Evolutionary conservation across 1,140 invertebrate genomes (phyloP), one percentile per base, ranked within the genome.

Genomic region (Scaptomyza hsui): DNA sequence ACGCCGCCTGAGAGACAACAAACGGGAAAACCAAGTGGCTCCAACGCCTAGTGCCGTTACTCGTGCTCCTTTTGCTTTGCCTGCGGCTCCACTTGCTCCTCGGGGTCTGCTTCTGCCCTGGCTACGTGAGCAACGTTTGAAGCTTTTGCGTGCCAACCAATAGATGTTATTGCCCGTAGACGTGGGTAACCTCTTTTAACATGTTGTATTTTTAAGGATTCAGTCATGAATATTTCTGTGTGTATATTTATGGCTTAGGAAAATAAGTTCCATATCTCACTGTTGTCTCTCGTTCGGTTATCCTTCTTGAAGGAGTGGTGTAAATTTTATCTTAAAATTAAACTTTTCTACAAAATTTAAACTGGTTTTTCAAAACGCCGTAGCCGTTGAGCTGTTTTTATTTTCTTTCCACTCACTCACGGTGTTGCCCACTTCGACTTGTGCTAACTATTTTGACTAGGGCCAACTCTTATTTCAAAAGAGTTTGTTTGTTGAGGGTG

Each of bases 121-220:
- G 82, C 47, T 88, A 3, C 63, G 83, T 0, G 65, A 88, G 26
- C 74, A 44, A 0, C 78, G 82, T 7, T 32, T 88, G 18, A 68
- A 15, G 42, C 82, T 72, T 3, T 15, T 78, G 41, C 55, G 41
- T 3, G 45, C 39, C 0, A 60, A 42, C 18, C 39, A 60, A 10
- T 55, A 61, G 18, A 47, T 12, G 10, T 24, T 35, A 10, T 21
- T 47, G 47, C 4, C 7, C 44, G 39, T 51, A 35, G 61, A 53
- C n/a, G 9, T 41, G 15, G 15, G 10, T 26, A 12, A 16, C 18
- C 13, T 29, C 12, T 18, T 13, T 32, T 3, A 39, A 29, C 56
- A 52, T 83, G 75, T 64, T 70, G 67, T 63, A 82, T 63, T 75
- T 78, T 41, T 75, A 82, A 75, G 79, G 6, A 19, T 39, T 12